These are phyloP conservation scores for Hylaeus anthracinus DNA, from an alignment of 1,140 invertebrate species.

Conservation along the genomic window DNA sequence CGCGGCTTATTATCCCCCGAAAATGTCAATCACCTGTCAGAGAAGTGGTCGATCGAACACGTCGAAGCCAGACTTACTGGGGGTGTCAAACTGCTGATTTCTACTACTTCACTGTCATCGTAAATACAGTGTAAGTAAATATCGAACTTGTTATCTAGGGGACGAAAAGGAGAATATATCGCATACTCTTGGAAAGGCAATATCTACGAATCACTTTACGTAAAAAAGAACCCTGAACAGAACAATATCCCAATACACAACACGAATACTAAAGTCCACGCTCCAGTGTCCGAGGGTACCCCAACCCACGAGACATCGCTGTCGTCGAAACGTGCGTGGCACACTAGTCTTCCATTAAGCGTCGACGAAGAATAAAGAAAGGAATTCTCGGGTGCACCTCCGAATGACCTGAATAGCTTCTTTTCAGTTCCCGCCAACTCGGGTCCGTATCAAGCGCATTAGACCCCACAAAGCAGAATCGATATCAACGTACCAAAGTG, in stretches of 20 bases:
- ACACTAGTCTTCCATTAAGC: background rate
- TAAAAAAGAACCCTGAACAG: background rate
- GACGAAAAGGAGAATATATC: no score
- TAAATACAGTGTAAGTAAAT: no score
- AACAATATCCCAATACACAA: no score
- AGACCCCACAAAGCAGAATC: background rate
- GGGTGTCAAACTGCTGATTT: background rate
- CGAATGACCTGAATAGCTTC: background rate
- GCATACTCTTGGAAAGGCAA: no score
- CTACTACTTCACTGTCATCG: background rate
- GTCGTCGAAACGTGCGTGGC: no score
- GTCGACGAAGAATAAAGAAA: background rate
- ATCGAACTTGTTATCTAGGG: no score
- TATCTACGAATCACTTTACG: no score
- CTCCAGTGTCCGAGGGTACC: no score
- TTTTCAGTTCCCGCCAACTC: background rate
- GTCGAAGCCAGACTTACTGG: constrained; percentile 1
- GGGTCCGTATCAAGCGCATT: background rate
- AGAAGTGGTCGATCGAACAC: constrained; percentile 12
- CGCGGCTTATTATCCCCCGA: constrained; percentile 37
- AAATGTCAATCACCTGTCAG: constrained; percentile 39
- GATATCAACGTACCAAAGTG: constrained; percentile 5
- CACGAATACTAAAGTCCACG: no score
- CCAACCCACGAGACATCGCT: no score
- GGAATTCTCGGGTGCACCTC: background rate